Base-by-base conservation (phyloP, 2,888 invertebrate genomes). In the Dorcus hopei region DNA sequence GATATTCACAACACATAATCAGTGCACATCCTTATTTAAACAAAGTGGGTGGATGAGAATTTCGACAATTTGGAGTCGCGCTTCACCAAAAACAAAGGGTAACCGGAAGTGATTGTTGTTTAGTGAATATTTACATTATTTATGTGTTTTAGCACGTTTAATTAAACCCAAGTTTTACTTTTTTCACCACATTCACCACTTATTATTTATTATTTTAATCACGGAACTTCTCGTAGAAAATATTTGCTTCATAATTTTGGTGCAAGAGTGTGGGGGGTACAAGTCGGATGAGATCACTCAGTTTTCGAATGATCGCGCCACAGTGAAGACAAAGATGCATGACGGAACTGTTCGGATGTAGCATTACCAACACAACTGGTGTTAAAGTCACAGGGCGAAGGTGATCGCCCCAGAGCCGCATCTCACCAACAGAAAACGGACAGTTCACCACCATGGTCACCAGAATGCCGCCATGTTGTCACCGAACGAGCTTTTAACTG, bases 341-440 rank as follows among this genome's bases (percentile, higher is more conserved):
- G 61, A 57, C 61, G 52, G 42, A 49, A 57, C 51, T 61, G 55
- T 40, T 61, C 62, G 33, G 61, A 54, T 52, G 59, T 42, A 52
- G 62, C 41, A 38, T 63, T 61, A 45, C 51, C 57, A 54, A 60
- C 52, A 58, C 59, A 59, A 53, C 61, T 60, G 47, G 58, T 63
- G 41, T 50, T 53, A 48, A 61, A 49, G 49, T 61, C 56, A 51
- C 68, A 64, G 73, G 74, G 73, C 74, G 74, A 71, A 54, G 64
- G 61, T 23, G 73, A 68, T 61, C 76, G 75, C 74, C 77, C 77
- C 66, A 66, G 67, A 57, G 74, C 72, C 74, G 72, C 72, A 69
- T 77, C 76, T 90, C 89, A 90, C 90, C 90, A 90, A 80, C 90
- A 90, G 80, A 87, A 90, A 62, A 90, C 89, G 70, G 89, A 88